Evolutionary conservation across 2,113 vertebrate genomes (phyloP).

Genomic region (Nibea coibor): DNA sequence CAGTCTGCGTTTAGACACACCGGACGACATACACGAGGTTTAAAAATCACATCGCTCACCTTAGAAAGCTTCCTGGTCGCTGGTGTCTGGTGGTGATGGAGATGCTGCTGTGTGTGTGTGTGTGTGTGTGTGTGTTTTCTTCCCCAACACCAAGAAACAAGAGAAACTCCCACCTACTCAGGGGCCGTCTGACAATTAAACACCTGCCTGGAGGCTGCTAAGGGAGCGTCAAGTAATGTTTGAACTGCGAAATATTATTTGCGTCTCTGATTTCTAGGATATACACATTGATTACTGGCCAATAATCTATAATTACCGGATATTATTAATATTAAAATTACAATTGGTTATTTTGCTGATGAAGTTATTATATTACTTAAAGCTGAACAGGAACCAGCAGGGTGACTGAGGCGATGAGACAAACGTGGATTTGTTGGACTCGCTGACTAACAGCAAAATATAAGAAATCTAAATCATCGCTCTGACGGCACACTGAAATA

Average conservation of each 20-base stretch:
- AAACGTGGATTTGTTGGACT: background rate
- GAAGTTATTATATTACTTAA: background rate
- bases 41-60: conserved; percentile 61
- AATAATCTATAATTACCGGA: background rate
- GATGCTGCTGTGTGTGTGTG: conserved; percentile 35
- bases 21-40: background rate
- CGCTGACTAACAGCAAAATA: background rate
- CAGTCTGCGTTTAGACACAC: background rate
- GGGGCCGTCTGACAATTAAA: conserved; percentile 86
- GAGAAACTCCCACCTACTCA: conserved; percentile 81
- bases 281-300: background rate
- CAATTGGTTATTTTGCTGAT: no score
- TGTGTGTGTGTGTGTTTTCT: background rate
- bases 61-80: conserved; percentile 51
- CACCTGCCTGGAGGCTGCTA: conserved; percentile 40
- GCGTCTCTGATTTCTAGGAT: background rate
- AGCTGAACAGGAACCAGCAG: background rate
- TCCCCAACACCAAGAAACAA: conserved; percentile 69
- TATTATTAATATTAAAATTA: no score
- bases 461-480: background rate
- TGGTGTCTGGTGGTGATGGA: conserved; percentile 47
- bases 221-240: conserved; percentile 65
- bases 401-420: background rate
- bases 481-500: background rate
- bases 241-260: background rate